These are phyloP conservation scores for Anoplopoma fimbria DNA, from an alignment of 2,113 vertebrate species.

Conservation along the genomic window DNA sequence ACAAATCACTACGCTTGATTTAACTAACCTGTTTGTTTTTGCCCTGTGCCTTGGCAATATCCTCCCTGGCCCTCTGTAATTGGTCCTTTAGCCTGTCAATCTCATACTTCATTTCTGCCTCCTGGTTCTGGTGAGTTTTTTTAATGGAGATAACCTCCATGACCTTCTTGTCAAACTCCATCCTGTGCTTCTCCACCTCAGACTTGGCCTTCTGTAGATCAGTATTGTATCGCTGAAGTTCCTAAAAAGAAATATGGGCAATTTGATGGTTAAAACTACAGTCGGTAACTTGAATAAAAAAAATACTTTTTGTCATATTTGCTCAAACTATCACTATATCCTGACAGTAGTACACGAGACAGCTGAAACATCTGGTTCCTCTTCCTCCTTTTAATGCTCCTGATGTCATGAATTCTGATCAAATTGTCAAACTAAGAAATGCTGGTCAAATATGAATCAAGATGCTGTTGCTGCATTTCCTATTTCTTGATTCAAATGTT, in stretches of 20 bases:
- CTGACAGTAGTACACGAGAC: background rate
- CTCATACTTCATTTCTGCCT: slow-evolving; percentile 83
- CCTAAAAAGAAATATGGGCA: slow-evolving; percentile 71
- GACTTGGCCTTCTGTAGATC: slow-evolving; percentile 79
- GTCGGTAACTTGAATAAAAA: background rate
- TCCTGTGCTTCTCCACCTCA: slow-evolving; percentile 82
- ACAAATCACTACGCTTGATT: background rate
- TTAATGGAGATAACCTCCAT: slow-evolving; percentile 87
- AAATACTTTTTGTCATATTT: background rate
- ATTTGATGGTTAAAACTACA: background rate
- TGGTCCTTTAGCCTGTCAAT: slow-evolving; percentile 84
- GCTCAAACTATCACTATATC: background rate
- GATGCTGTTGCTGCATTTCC: too few relatives aligned
- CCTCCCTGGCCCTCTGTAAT: slow-evolving; percentile 82
- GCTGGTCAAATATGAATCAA: too few relatives aligned
- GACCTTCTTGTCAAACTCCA: slow-evolving; percentile 82
- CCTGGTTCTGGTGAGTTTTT: slow-evolving; percentile 86
- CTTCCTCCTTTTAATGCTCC: background rate
- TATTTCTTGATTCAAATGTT: too few relatives aligned
- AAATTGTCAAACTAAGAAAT: too few relatives aligned
- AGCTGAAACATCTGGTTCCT: background rate
- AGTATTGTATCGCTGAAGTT: slow-evolving; percentile 79
- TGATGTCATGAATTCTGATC: too few relatives aligned
- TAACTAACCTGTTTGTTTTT: slow-evolving; percentile 79
- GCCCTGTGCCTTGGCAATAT: slow-evolving; percentile 81